phyloP scores from a whole-genome alignment of 2,797 vertebrate species.

The Protosalanx chinensis region DNA sequence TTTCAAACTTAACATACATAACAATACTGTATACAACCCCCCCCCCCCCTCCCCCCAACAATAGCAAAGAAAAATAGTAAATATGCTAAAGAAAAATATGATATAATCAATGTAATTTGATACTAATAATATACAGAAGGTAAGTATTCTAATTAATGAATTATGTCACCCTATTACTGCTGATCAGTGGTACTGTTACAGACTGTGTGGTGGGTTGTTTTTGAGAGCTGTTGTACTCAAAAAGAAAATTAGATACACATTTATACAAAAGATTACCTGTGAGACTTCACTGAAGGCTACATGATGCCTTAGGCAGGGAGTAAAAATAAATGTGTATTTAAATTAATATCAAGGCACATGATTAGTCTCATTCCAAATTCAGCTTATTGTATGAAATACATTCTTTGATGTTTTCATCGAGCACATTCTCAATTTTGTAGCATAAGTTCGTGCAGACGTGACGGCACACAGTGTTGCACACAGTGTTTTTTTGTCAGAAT shows the following conservation, averaged over 20 bases:
- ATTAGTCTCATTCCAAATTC: neutral
- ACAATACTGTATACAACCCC: no score
- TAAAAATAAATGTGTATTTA: conserved; percentile 1
- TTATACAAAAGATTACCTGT: neutral
- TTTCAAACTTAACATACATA: no score
- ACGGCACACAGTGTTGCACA: neutral
- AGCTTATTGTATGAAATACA: neutral
- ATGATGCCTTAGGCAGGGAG: neutral
- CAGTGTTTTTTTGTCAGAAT: conserved; percentile 3
- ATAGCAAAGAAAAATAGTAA: no score
- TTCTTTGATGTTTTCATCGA: conserved; percentile 7
- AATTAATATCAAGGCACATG: neutral
- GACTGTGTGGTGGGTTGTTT: no score
- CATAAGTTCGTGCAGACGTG: neutral
- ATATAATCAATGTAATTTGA: no score
- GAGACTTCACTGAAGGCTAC: neutral
- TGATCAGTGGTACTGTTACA: no score
- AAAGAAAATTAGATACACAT: neutral
- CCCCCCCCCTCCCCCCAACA: no score
- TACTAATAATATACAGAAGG: no score
- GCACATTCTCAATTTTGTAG: neutral
- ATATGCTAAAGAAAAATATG: no score
- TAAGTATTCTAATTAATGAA: no score
- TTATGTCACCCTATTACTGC: no score
- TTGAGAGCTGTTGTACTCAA: no score